These are phyloP conservation scores for Ridgeia piscesae DNA, from an alignment of 1,140 invertebrate species.

Conservation along the genomic window DNA sequence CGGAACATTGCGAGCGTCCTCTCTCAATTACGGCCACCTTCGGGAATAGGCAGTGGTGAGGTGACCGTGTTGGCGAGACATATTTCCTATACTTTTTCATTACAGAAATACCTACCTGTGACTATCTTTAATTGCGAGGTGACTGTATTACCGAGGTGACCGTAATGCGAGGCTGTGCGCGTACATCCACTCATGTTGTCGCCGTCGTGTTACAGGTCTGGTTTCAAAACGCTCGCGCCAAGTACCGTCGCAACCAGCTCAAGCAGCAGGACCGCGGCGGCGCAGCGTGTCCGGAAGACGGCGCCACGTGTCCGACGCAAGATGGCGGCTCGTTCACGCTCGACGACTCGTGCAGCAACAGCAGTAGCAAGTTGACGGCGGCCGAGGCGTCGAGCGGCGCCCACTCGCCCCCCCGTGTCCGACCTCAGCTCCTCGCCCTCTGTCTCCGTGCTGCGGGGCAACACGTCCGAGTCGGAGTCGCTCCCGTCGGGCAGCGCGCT, in stretches of 20 bases:
- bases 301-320: not conserved
- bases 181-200: not conserved
- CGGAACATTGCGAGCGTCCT: too few relatives aligned
- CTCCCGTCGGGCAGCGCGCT: not conserved
- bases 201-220: conserved; percentile 75
- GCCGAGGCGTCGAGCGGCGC: conserved; percentile 3
- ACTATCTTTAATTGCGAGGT: too few relatives aligned
- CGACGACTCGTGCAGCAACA: not conserved
- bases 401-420: not conserved
- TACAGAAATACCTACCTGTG: too few relatives aligned
- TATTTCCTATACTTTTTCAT: too few relatives aligned
- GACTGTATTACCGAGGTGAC: too few relatives aligned
- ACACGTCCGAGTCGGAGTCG: not conserved
- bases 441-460: not conserved
- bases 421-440: conserved; percentile 20
- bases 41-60: too few relatives aligned
- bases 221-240: conserved; percentile 98
- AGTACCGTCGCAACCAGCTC: conserved; percentile 91
- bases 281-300: not conserved
- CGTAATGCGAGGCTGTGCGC: too few relatives aligned
- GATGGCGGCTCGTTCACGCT: not conserved
- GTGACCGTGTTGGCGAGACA: too few relatives aligned
- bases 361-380: not conserved
- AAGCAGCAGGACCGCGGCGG: conserved; percentile 75
- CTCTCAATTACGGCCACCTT: too few relatives aligned